A percentile compares a stretch with the other conserved stretches of the same genome.
Conservation (phyloP, 1,140 invertebrate species). For the Aphelenchoides avenae region DNA sequence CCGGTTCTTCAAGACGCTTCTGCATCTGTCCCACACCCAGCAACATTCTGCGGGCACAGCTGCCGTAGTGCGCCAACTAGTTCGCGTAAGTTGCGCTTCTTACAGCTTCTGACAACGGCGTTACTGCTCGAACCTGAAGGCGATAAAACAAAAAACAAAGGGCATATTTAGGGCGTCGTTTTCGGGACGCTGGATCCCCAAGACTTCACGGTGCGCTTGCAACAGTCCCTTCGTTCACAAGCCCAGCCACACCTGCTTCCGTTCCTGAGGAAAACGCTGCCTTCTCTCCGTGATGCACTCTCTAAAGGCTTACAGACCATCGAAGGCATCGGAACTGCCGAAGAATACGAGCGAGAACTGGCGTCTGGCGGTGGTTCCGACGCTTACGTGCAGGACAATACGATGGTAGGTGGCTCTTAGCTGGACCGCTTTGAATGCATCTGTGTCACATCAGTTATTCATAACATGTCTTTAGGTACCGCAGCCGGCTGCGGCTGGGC, state of each 20-base stretch:
- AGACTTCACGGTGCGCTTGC: conserved; percentile 11
- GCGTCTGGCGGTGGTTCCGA: no score
- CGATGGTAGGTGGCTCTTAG: no score
- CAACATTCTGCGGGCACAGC: not conserved
- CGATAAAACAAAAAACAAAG: not conserved
- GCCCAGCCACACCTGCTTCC: conserved; percentile 15
- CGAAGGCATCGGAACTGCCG: conserved; percentile 15
- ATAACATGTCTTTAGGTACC: no score
- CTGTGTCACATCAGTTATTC: no score
- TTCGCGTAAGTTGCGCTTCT: conserved; percentile 13
- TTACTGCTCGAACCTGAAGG: not conserved
- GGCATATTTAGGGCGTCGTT: conserved; percentile 23
- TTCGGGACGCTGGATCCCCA: conserved; percentile 12
- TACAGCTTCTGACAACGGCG: conserved; percentile 1
- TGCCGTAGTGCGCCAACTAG: not conserved
- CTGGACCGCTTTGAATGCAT: no score
- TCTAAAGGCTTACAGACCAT: conserved; percentile 7
- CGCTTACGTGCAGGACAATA: no score
- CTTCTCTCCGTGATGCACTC: conserved; percentile 13
- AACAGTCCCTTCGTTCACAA: conserved; percentile 3
- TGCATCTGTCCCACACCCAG: conserved; percentile 10
- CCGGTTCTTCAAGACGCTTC: conserved; percentile 13
- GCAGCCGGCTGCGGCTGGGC: no score
- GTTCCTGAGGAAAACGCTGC: conserved; percentile 10
- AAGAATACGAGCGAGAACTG: conserved; percentile 6